phyloP scores from a whole-genome alignment of 2,888 invertebrate genomes.

The Achlya flavicornis region DNA sequence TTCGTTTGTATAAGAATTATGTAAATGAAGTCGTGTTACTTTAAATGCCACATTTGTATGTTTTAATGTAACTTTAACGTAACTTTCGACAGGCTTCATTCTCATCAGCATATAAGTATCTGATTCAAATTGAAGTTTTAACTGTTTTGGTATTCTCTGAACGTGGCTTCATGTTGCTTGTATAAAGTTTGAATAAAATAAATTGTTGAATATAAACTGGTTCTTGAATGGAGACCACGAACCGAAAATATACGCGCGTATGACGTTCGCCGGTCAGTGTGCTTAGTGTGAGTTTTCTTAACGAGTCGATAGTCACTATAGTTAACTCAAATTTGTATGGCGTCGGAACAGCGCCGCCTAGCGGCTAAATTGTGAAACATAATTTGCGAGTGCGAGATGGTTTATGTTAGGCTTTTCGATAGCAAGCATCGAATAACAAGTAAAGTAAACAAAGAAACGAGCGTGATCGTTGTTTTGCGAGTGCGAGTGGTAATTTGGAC shows the following conservation, averaged over 20 bases:
- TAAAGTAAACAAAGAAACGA: no score
- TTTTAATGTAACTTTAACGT: conserved; percentile 6
- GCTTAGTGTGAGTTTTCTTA: no score
- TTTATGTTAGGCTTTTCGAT: no score
- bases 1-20: conserved; percentile 9
- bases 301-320: no score
- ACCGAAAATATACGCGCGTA: conserved; percentile 22
- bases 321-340: no score
- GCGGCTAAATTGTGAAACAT: no score
- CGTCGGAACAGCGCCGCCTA: no score
- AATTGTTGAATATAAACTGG: conserved; percentile 34
- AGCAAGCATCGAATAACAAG: no score
- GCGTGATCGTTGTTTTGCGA: no score
- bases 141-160: conserved; percentile 33
- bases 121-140: conserved; percentile 30
- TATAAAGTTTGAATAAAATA: conserved; percentile 27
- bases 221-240: conserved; percentile 37
- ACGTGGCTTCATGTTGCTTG: conserved; percentile 24
- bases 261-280: neutral
- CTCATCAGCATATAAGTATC: neutral
- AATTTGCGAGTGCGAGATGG: no score
- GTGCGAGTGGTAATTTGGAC: no score
- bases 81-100: conserved; percentile 8
- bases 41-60: conserved; percentile 9
- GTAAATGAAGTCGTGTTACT: conserved; percentile 10